phyloP scores from a whole-genome alignment of 2,888 invertebrate genomes.

The Ormyrus pomaceus region DNA sequence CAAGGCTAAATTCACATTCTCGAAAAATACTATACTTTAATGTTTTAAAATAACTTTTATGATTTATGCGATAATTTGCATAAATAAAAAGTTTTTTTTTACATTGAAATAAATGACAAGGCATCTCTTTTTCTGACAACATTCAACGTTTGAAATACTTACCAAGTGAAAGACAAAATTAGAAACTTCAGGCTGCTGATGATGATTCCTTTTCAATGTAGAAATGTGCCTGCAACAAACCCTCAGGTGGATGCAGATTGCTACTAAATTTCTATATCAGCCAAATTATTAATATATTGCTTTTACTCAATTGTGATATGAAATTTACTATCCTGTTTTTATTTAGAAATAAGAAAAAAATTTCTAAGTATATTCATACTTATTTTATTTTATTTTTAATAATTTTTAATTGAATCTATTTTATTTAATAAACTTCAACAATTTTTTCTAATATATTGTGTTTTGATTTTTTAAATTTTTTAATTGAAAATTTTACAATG shows the following conservation, averaged over 20 bases:
- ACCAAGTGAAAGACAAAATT: conserved; percentile 63
- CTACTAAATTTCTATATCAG: conserved; percentile 66
- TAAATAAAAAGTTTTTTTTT: neutral
- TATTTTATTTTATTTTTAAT: too few relatives aligned
- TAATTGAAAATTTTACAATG: too few relatives aligned
- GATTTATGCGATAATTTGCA: too few relatives aligned
- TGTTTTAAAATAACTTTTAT: too few relatives aligned
- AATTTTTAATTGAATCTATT: neutral
- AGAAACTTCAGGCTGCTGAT: conserved; percentile 71
- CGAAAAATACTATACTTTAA: too few relatives aligned
- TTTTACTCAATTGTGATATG: conserved; percentile 12
- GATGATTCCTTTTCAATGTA: conserved; percentile 71
- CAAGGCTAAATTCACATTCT: too few relatives aligned
- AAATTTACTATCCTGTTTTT: conserved; percentile 15
- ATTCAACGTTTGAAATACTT: conserved; percentile 59
- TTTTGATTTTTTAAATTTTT: too few relatives aligned
- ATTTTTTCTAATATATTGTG: neutral
- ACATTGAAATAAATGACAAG: neutral
- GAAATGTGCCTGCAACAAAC: conserved; percentile 80
- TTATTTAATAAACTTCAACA: neutral
- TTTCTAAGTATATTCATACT: conserved; percentile 4
- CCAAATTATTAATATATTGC: conserved; percentile 17
- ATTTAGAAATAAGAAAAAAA: conserved; percentile 10
- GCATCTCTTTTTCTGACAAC: conserved; percentile 4
- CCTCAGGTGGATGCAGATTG: conserved; percentile 79